Percentiles rank a stretch among this genome's conserved stretches.
Evolutionary conservation across 2,113 vertebrate species (phyloP).

Genomic region (Arizona elegans): DNA sequence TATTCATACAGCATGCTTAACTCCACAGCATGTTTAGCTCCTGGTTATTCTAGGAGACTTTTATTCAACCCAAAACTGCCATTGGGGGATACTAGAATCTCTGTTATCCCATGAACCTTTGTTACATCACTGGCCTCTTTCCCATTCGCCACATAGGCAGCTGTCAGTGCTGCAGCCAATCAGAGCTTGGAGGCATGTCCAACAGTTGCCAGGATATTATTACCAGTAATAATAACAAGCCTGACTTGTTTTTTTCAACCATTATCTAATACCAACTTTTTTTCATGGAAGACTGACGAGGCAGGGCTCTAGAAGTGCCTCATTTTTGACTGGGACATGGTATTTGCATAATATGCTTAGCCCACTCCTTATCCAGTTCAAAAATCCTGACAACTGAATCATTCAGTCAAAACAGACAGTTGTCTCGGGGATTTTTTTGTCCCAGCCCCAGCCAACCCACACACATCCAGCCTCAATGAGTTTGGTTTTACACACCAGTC

Average conservation of each 20-base stretch:
- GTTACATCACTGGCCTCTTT: not conserved
- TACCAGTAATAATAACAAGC: not conserved
- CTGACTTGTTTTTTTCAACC: not conserved
- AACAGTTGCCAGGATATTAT: not conserved
- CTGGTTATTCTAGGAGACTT: not conserved
- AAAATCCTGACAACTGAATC: not conserved
- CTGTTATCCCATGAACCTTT: not conserved
- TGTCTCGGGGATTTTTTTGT: not conserved
- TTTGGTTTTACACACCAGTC: conserved; percentile 33
- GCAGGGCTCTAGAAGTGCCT: not conserved
- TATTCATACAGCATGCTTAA: not conserved
- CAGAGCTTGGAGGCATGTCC: not conserved
- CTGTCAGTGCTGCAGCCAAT: not conserved
- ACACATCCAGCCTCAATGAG: not conserved
- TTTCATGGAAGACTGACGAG: not conserved
- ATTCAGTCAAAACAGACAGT: not conserved
- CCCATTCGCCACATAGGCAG: not conserved
- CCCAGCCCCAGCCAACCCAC: not conserved
- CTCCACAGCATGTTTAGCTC: not conserved
- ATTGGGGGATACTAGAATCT: not conserved
- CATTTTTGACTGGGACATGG: not conserved
- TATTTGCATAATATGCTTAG: not conserved
- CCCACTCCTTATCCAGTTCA: not conserved
- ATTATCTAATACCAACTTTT: not conserved
- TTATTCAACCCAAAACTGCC: not conserved